A percentile compares a stretch with the other conserved stretches of the same genome.
These are phyloP conservation scores for Eremophila alpestris DNA, from an alignment of 2,797 vertebrate species.

Conservation along the genomic window DNA sequence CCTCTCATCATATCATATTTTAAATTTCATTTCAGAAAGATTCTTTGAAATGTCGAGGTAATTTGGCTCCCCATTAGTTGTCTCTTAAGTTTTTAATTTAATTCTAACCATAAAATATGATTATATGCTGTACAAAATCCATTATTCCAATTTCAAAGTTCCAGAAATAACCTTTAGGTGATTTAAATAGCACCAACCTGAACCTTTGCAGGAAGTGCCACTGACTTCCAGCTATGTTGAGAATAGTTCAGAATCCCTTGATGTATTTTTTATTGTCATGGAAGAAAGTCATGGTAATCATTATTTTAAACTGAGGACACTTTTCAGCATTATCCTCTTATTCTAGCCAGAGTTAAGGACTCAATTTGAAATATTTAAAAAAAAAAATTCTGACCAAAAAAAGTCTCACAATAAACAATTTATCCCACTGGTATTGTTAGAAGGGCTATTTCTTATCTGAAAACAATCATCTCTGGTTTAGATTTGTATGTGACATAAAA, in stretches of 20 bases:
- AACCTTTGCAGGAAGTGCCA: conserved; percentile 1
- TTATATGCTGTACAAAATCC: neutral
- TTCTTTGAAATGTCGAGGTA: neutral
- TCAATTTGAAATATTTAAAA: conserved; percentile 1
- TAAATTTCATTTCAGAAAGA: conserved; percentile 6
- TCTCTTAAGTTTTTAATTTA: conserved; percentile 23
- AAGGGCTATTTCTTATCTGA: neutral
- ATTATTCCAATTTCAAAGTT: neutral
- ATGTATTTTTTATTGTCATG: neutral
- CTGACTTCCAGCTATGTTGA: conserved; percentile 9
- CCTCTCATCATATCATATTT: neutral
- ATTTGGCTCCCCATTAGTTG: conserved; percentile 24
- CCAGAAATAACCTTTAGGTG: conserved; percentile 15
- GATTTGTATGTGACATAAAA: neutral
- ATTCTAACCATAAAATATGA: conserved; percentile 42
- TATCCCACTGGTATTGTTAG: neutral
- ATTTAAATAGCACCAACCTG: conserved; percentile 9
- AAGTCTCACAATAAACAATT: neutral
- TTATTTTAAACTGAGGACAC: neutral
- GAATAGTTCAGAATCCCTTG: neutral
- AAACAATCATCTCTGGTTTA: neutral
- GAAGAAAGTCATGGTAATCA: conserved; percentile 15
- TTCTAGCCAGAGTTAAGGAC: neutral
- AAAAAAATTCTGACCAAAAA: neutral
- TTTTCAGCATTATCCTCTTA: conserved; percentile 23